Conservation (phyloP, 1,140 invertebrate species). For the Neelides sp. region DNA sequence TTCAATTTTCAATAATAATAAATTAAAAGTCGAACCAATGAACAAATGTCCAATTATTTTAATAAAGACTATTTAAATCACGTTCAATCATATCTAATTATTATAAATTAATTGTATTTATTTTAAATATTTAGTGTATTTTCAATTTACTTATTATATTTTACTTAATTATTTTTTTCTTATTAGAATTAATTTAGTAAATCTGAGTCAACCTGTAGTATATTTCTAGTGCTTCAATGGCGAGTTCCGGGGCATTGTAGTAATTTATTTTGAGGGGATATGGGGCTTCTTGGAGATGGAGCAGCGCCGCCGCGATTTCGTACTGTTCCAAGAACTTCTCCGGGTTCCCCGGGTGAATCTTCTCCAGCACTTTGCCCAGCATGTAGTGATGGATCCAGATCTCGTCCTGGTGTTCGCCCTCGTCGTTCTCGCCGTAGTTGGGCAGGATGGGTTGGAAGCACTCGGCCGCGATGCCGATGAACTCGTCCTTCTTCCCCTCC, state of each 20-base stretch:
- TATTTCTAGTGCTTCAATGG: constrained; percentile 78
- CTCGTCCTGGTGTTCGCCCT: constrained; percentile 54
- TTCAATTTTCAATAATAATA: no score
- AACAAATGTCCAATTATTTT: no score
- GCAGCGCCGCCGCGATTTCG: constrained; percentile 52
- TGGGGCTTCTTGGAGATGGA: constrained; percentile 63
- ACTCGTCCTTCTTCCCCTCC: constrained; percentile 60
- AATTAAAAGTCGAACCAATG: no score
- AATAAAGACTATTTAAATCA: background rate
- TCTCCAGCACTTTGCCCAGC: constrained; percentile 81
- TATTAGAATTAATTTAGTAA: no score
- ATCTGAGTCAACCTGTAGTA: constrained; percentile 37
- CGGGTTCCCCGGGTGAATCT: constrained; percentile 52
- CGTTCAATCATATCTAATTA: background rate
- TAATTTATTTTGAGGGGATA: constrained; percentile 79
- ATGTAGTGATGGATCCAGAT: constrained; percentile 83
- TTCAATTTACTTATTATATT: no score
- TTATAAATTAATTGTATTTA: background rate
- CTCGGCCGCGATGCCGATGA: constrained; percentile 57
- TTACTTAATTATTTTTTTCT: no score
- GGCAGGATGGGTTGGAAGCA: constrained; percentile 46
- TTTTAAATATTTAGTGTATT: background rate
- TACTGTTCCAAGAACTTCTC: constrained; percentile 66
- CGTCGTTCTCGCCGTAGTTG: constrained; percentile 34
- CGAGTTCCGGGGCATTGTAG: constrained; percentile 62